phyloP scores from a whole-genome alignment of 2,113 vertebrate genomes.

The Eubucco bourcierii region DNA sequence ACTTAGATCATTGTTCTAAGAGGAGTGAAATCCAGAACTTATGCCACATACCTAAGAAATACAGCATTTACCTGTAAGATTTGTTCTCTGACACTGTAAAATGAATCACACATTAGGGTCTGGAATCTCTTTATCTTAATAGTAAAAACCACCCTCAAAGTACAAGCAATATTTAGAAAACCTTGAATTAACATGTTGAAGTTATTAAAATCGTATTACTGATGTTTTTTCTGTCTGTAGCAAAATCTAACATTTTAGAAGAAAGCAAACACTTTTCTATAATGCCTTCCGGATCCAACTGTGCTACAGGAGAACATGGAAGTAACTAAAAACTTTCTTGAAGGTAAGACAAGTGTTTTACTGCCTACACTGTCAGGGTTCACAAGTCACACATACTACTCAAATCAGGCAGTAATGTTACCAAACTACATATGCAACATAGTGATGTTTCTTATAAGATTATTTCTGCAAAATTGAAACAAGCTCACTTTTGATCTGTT shows the following conservation, averaged over 20 bases:
- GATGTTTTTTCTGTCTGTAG: not conserved
- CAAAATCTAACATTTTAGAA: constrained; percentile 30
- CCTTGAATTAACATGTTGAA: not conserved
- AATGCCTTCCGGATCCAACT: not conserved
- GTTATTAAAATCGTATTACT: not conserved
- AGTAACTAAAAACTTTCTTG: not conserved
- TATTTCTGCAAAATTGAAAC: not conserved
- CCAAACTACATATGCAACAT: not conserved
- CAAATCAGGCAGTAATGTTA: not conserved
- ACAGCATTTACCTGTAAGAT: constrained; percentile 52
- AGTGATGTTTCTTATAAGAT: not conserved
- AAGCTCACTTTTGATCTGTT: not conserved
- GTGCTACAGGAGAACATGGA: not conserved
- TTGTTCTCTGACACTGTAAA: constrained; percentile 23
- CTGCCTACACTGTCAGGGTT: not conserved
- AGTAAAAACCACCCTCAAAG: not conserved
- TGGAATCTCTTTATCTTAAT: not conserved
- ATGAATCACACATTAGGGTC: not conserved
- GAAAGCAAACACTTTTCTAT: constrained; percentile 1
- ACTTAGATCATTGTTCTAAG: not conserved
- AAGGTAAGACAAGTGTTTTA: not conserved
- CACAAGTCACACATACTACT: not conserved
- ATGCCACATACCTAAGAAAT: not conserved
- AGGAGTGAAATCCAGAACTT: constrained; percentile 17
- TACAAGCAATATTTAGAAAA: not conserved